Evolutionary conservation across 2,888 invertebrate species (phyloP), one percentile per base, ranked within the genome.

Genomic region (Megastigmus dorsalis): DNA sequence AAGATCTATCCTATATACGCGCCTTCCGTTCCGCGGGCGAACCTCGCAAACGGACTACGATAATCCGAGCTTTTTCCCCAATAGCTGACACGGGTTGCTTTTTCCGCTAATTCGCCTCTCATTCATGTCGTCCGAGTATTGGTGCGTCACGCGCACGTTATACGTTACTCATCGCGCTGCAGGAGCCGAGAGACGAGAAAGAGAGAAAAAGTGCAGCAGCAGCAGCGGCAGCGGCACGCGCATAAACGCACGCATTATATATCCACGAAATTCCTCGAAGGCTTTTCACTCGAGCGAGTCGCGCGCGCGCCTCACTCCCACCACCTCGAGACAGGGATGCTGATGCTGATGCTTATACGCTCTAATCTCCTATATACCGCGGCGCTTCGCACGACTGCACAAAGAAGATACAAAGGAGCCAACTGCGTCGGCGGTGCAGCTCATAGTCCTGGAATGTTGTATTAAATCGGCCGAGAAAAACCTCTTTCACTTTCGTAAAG

Each of bases 391-490:
- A 28, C 36, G 41, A 28, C 48, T n/a, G n/a, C 36, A 68, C 71
- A 65, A 54, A 60, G 55, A n/a, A n/a, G 13, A 38, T 10, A 60
- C 30, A 70, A 55, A 62, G 54, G 57, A n/a, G n/a, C n/a, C n/a
- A n/a, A n/a, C n/a, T n/a, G 48, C 59, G 30, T 20, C 54, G 10
- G 0, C 3, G 36, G 45, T 15, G 48, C 7, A 43, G 59, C 52
- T 52, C 59, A 66, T 52, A 52, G 59, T 45, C 33, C 15, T 48
- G 67, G 73, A 73, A 73, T 73, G 73, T 55, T 67, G 67, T 73
- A n/a, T n/a, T n/a, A 73, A 73, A 73, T 67, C 54, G 60, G 3
- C 33, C 60, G 54, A 48, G 72, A 66, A 72, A 66, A 48, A 28
- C 23, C 71, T 55, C 63, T 71, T 71, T 63, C 55, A 57, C 55